Evolutionary conservation across 2,113 vertebrate species (phyloP), one percentile per base, ranked within the genome.

Genomic region (Zosterops pallidus): DNA sequence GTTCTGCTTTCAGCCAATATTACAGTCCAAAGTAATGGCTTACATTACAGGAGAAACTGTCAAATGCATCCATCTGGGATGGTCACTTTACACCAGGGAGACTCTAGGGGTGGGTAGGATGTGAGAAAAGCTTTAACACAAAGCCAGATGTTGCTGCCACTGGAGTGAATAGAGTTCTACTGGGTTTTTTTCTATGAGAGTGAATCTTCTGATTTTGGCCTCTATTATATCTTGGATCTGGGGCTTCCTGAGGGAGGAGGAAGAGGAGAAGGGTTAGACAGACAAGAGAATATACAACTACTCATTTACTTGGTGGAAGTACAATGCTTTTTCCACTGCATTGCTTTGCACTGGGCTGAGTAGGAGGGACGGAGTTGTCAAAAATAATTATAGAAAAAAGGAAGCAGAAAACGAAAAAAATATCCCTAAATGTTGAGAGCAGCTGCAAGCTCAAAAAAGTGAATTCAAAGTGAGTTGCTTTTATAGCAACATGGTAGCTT

Each of bases 361-460:
- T 64, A 87, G 70, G 91, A 92, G 89, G 62, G 55, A 89, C 0
- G 0, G 46, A 82, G 14, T 15, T 79, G 81, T 89, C 78, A 92
- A 89, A 97, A 92, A 95, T 83, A 72, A 68, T 84, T 76, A 55
- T 24, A 25, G 60, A 37, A 89, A 83, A 92, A 91, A 84, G 25
- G 49, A 87, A 94, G 67, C 16, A 92, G 50, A 92, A 94, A 89
- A 67, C 20, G 8, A 47, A 47, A 46, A 28, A 89, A 69, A 28
- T 4, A 52, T 23, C 19, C 64, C 22, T 90, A 71, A 53, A 64
- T 6, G 16, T 9, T 44, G 53, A 85, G 62, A 85, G 44, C 67
- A 79, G 46, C 74, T 92, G 62, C 67, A 80, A 82, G 55, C 39
- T 87, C 76, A 39, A 91, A 94, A 91, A 84, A 75, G 16, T 5